phyloP scores from a whole-genome alignment of 2,888 invertebrate genomes.

The Myathropa florea region DNA sequence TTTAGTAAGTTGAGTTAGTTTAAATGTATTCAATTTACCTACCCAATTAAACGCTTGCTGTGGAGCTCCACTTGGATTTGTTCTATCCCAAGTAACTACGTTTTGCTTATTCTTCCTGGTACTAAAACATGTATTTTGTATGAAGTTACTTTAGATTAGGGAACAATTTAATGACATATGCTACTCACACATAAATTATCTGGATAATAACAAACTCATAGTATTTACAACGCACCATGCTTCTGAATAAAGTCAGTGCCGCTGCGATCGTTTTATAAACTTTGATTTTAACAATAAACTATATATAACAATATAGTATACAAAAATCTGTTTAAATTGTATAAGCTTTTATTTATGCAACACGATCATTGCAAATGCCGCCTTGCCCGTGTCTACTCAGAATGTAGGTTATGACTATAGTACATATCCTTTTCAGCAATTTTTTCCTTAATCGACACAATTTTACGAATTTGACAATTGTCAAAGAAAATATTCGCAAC shows the following conservation, averaged over 20 bases:
- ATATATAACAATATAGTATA: too few relatives aligned
- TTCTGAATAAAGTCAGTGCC: background rate
- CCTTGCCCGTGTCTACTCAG: too few relatives aligned
- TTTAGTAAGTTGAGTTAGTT: background rate
- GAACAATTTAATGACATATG: background rate
- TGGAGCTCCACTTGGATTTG: background rate
- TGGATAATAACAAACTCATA: slow-evolving; percentile 5
- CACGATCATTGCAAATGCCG: too few relatives aligned
- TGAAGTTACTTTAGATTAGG: background rate
- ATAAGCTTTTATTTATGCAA: too few relatives aligned
- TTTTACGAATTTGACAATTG: too few relatives aligned
- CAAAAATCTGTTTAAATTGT: too few relatives aligned
- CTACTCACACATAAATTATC: slow-evolving; percentile 5
- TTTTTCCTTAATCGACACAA: too few relatives aligned
- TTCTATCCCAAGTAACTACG: background rate
- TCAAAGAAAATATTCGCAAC: too few relatives aligned
- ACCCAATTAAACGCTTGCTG: background rate
- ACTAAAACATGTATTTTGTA: background rate
- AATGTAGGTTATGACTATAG: too few relatives aligned
- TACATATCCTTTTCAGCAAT: too few relatives aligned
- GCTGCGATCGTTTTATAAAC: too few relatives aligned
- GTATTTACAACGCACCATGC: background rate
- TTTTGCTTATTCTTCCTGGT: background rate
- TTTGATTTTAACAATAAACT: too few relatives aligned
- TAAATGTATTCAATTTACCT: background rate